These are phyloP conservation scores for Chelonoidis abingdonii DNA, from an alignment of 2,113 vertebrate species.

Conservation along the genomic window DNA sequence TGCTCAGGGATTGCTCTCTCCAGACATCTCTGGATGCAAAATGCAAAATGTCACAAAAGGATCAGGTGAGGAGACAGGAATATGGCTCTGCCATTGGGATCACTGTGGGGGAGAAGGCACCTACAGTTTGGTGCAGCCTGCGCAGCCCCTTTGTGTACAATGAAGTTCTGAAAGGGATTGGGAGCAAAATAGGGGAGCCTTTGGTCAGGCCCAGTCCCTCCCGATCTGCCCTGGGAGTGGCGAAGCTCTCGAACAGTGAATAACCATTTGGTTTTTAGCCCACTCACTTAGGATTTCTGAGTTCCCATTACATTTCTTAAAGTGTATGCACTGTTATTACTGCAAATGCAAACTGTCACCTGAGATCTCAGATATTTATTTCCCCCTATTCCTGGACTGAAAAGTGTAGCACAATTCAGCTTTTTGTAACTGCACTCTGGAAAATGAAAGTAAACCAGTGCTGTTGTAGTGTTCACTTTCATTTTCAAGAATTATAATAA, in stretches of 20 bases:
- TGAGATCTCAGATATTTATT: neutral
- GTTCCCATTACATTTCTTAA: neutral
- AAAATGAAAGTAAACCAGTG: neutral
- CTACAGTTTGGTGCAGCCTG: neutral
- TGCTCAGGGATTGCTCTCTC: neutral
- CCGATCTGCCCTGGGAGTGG: neutral
- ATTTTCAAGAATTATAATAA: neutral
- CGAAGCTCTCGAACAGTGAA: neutral
- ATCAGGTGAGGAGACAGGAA: neutral
- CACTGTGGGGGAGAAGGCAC: neutral
- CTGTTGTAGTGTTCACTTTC: neutral
- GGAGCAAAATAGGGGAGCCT: neutral
- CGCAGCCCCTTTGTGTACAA: neutral
- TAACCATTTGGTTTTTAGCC: neutral
- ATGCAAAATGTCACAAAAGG: neutral
- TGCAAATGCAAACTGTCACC: neutral
- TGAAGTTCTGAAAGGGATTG: neutral
- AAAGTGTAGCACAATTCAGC: slow-evolving; percentile 13
- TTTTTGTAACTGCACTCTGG: neutral
- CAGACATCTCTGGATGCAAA: neutral
- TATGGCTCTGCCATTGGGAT: neutral
- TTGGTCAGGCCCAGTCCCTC: accelerated
- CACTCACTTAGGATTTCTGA: neutral
- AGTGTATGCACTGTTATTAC: neutral
- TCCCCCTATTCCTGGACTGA: neutral